phyloP scores from a whole-genome alignment of 2,888 invertebrate species.

The Mesochorus sp. region DNA sequence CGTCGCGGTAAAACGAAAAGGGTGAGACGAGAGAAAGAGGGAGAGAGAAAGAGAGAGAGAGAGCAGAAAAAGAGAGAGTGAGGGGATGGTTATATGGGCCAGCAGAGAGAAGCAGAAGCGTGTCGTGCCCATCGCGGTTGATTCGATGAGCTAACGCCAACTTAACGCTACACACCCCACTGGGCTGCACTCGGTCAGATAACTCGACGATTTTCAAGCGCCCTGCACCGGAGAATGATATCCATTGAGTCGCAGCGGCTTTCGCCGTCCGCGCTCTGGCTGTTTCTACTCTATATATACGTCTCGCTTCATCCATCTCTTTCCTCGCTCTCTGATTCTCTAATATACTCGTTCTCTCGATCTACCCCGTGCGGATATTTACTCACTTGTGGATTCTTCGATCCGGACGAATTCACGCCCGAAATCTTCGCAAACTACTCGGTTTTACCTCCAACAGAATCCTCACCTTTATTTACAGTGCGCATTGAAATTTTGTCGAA shows the following conservation, averaged over 20 bases:
- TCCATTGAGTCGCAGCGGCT: constrained; percentile 62
- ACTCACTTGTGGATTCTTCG: constrained; percentile 72
- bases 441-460: background rate
- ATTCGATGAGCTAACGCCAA: constrained; percentile 78
- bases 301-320: constrained; percentile 46
- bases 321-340: constrained; percentile 48
- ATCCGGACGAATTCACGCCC: constrained; percentile 36
- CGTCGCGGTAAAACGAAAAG: constrained; percentile 39
- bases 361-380: constrained; percentile 55
- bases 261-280: constrained; percentile 38
- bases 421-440: constrained; percentile 23
- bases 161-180: constrained; percentile 79
- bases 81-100: constrained; percentile 56
- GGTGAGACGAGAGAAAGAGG: constrained; percentile 28
- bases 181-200: constrained; percentile 78
- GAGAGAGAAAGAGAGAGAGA: background rate
- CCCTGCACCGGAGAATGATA: constrained; percentile 68
- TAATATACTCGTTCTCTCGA: constrained; percentile 21
- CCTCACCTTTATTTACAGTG: background rate
- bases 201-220: constrained; percentile 77
- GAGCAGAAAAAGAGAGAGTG: background rate
- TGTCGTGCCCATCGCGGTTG: constrained; percentile 71
- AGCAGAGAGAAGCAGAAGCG: constrained; percentile 57
- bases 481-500: background rate
- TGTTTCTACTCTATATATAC: constrained; percentile 28